Evolutionary conservation across 2,797 vertebrate genomes (phyloP).

Genomic region (Pantherophis vulpinus): DNA sequence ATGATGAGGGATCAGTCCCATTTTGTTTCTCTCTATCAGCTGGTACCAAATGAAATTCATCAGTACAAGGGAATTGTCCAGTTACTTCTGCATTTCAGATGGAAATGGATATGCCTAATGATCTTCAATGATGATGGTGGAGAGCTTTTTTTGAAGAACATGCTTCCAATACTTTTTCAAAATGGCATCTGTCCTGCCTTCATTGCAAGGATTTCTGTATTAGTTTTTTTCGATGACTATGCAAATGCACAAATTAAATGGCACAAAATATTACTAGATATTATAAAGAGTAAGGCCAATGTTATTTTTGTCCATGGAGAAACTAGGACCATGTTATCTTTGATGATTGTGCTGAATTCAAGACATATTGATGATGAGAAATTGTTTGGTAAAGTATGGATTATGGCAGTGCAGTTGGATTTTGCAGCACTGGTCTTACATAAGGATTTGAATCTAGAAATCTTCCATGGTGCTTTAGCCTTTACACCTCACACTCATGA

Average conservation of each 20-base stretch:
- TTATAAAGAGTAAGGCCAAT: conserved; percentile 2
- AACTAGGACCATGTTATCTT: not conserved
- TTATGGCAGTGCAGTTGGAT: conserved; percentile 10
- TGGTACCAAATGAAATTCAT: not conserved
- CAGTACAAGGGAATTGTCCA: not conserved
- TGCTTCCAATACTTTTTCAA: not conserved
- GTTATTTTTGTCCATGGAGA: conserved; percentile 7
- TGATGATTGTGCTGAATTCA: not conserved
- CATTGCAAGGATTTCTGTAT: not conserved
- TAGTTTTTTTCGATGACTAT: not conserved
- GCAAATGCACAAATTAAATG: not conserved
- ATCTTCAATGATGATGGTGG: not conserved
- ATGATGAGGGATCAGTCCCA: not conserved
- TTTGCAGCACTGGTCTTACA: not conserved
- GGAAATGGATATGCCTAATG: not conserved
- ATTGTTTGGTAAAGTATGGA: conserved; percentile 9
- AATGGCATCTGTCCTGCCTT: not conserved
- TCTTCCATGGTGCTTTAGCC: conserved; percentile 1
- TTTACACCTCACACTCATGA: not conserved
- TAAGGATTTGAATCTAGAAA: not conserved
- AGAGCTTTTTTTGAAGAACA: not conserved
- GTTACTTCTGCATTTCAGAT: not conserved
- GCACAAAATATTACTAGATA: not conserved
- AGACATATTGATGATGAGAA: not conserved
- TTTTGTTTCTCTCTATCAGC: not conserved